These are phyloP conservation scores for Odontophorus gujanensis DNA, from an alignment of 2,113 vertebrate genomes.

Conservation along the genomic window DNA sequence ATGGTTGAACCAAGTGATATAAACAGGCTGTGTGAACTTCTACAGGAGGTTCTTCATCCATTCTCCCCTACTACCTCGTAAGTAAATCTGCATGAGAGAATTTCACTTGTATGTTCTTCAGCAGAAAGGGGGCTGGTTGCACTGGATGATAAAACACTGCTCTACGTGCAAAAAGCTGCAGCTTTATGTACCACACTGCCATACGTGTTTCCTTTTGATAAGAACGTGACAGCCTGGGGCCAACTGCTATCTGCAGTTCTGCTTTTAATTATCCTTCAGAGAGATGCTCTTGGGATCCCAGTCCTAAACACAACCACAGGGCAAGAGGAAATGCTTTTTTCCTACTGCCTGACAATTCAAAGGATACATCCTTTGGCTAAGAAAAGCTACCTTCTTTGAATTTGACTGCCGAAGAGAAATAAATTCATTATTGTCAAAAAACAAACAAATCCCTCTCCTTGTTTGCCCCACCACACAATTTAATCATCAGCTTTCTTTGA, in stretches of 20 bases:
- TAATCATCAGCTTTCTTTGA: not conserved
- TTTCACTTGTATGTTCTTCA: not conserved
- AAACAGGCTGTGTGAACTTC: not conserved
- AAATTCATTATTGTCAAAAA: not conserved
- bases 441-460: not conserved
- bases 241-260: not conserved
- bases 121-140: not conserved
- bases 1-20: not conserved
- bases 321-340: not conserved
- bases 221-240: not conserved
- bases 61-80: not conserved
- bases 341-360: not conserved
- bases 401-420: not conserved
- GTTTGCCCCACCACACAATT: not conserved
- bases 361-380: not conserved
- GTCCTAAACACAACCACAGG: not conserved
- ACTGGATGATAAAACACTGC: not conserved
- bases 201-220: not conserved
- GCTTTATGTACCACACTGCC: not conserved
- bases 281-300: not conserved
- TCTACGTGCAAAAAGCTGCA: not conserved
- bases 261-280: conserved; percentile 29
- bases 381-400: not conserved
- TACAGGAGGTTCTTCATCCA: not conserved
- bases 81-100: not conserved